A percentile compares a stretch with the other conserved stretches of the same genome.
These are phyloP conservation scores for Drosophila emarginata DNA, from an alignment of 2,888 invertebrate genomes.

Conservation along the genomic window DNA sequence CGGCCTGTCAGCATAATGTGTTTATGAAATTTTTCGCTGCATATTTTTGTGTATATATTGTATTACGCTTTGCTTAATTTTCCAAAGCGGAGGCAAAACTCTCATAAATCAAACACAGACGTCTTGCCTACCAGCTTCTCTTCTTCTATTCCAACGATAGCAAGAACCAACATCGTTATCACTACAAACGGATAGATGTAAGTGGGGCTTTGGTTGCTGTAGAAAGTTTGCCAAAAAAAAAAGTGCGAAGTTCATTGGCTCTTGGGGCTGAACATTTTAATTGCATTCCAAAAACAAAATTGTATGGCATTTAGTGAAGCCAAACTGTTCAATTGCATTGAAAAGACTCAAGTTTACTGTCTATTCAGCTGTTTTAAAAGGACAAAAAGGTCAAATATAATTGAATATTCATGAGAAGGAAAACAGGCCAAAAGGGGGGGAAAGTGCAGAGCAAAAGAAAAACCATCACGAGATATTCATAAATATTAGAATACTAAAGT, in stretches of 20 bases:
- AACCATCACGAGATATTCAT: neutral
- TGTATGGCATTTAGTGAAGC: slow-evolving; percentile 61
- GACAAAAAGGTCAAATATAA: slow-evolving; percentile 63
- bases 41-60: slow-evolving; percentile 69
- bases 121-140: slow-evolving; percentile 24
- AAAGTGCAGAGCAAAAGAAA: neutral
- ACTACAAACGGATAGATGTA: slow-evolving; percentile 8
- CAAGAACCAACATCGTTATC: slow-evolving; percentile 5
- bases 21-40: slow-evolving; percentile 75
- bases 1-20: slow-evolving; percentile 71
- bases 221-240: slow-evolving; percentile 22
- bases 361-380: slow-evolving; percentile 30
- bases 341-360: slow-evolving; percentile 21
- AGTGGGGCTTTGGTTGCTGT: neutral
- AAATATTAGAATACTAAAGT: slow-evolving; percentile 5
- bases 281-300: slow-evolving; percentile 65
- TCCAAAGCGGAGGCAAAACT: slow-evolving; percentile 52
- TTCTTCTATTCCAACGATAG: neutral
- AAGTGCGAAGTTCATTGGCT: slow-evolving; percentile 67
- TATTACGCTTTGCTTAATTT: slow-evolving; percentile 72
- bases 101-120: slow-evolving; percentile 74
- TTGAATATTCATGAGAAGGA: slow-evolving; percentile 61
- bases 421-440: no score
- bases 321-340: slow-evolving; percentile 55
- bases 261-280: slow-evolving; percentile 57